Percentiles rank a stretch among this genome's conserved stretches.
Conservation (phyloP, 2,797 vertebrate species). For the Peromyscus eremicus region DNA sequence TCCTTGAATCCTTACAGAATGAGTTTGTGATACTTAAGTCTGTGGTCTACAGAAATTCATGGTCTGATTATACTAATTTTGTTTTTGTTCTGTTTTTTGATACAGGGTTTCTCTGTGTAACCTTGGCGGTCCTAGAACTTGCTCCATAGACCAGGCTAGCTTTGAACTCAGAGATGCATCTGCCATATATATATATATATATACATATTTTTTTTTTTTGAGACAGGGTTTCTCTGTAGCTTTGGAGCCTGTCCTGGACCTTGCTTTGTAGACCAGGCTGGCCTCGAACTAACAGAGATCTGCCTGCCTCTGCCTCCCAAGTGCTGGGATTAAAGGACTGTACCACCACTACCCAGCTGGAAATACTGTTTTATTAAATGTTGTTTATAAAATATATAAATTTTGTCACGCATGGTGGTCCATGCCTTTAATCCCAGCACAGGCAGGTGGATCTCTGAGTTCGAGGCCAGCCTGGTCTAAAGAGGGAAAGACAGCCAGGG, state of each 20-base stretch:
- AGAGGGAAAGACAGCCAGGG: background rate
- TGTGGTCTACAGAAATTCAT: background rate
- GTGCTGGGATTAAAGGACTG: background rate
- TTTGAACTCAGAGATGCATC: background rate
- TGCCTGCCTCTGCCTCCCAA: background rate
- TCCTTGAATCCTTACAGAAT: background rate
- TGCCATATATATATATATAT: background rate
- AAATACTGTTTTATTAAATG: background rate
- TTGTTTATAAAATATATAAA: background rate
- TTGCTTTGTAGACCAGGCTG: background rate
- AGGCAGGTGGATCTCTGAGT: background rate
- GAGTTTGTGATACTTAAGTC: background rate
- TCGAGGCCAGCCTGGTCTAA: background rate
- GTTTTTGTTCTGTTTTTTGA: background rate
- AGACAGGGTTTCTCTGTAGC: background rate
- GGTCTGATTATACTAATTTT: background rate
- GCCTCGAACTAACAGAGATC: background rate
- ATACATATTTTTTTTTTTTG: background rate
- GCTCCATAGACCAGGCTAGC: background rate
- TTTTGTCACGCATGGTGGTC: background rate
- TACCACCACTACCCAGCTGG: background rate
- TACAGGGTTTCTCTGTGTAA: background rate
- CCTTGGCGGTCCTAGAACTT: background rate
- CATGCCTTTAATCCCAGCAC: background rate
- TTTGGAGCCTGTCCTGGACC: background rate